Percentiles rank a stretch among this genome's conserved stretches.
Evolutionary conservation across 2,888 invertebrate genomes (phyloP).

Genomic region (Punctoribates punctum): DNA sequence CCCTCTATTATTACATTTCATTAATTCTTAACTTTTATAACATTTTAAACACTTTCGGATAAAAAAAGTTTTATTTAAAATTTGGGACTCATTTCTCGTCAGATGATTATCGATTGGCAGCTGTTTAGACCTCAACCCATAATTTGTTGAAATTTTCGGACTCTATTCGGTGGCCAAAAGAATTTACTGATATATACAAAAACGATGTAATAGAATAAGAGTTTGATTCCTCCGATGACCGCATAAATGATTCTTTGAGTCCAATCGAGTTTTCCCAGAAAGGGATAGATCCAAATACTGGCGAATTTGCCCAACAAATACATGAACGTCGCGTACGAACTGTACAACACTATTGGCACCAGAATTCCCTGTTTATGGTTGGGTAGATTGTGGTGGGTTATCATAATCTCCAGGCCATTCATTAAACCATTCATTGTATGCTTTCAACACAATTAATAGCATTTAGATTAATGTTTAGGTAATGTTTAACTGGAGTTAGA

Average conservation of each 20-base stretch:
- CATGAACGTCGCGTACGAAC: not conserved
- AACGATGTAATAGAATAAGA: not conserved
- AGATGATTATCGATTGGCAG: too few relatives aligned
- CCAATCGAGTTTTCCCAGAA: constrained; percentile 2
- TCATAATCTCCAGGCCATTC: not conserved
- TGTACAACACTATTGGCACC: not conserved
- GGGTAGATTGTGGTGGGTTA: not conserved
- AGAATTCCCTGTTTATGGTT: not conserved
- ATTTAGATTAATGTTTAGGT: not conserved
- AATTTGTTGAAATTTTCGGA: not conserved
- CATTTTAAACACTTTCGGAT: too few relatives aligned
- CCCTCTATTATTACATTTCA: too few relatives aligned
- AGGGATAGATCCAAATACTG: constrained; percentile 24
- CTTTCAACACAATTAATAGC: not conserved
- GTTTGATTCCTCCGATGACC: not conserved
- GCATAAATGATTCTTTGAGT: not conserved
- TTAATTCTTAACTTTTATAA: too few relatives aligned
- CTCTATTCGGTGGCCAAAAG: not conserved
- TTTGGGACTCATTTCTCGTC: not conserved
- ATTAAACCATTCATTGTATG: constrained; percentile 2
- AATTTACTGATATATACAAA: not conserved
- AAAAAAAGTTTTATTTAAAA: not conserved
- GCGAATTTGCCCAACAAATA: not conserved
- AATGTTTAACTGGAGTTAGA: not conserved
- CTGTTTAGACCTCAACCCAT: not conserved